Evolutionary conservation across 1,140 invertebrate genomes (phyloP).

Genomic region (Scaptomyza montana): DNA sequence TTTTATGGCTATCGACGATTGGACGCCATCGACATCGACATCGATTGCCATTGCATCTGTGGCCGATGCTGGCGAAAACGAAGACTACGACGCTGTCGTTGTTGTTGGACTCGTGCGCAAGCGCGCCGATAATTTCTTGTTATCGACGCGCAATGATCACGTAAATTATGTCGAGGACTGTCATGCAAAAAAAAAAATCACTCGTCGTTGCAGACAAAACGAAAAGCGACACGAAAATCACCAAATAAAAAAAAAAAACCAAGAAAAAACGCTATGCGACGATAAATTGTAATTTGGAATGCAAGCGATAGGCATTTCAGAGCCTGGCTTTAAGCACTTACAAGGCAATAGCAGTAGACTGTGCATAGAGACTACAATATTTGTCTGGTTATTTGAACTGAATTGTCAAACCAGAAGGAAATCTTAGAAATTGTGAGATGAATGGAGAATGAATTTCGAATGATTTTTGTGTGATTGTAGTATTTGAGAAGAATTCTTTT

Average conservation of each 20-base stretch:
- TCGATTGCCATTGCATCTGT: slow-evolving; percentile 42
- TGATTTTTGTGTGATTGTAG: not conserved
- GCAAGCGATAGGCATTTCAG: slow-evolving; percentile 71
- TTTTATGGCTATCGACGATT: slow-evolving; percentile 51
- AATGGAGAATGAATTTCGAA: not conserved
- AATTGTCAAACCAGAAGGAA: not conserved
- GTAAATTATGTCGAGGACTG: slow-evolving; percentile 79
- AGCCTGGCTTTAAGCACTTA: slow-evolving; percentile 20
- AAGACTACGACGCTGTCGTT: slow-evolving; percentile 7
- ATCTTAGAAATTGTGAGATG: slow-evolving; percentile 5
- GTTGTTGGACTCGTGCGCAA: slow-evolving; percentile 58
- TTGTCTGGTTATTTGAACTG: slow-evolving; percentile 12
- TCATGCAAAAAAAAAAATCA: slow-evolving; percentile 56
- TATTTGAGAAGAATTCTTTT: not conserved
- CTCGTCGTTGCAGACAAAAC: slow-evolving; percentile 44
- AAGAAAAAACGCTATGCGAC: slow-evolving; percentile 27
- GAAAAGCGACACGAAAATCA: slow-evolving; percentile 40
- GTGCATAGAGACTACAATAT: slow-evolving; percentile 12
- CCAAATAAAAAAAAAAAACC: slow-evolving; percentile 30
- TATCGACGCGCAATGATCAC: slow-evolving; percentile 81
- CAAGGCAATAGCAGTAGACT: slow-evolving; percentile 26
- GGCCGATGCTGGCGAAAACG: slow-evolving; percentile 2
- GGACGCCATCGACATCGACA: slow-evolving; percentile 48
- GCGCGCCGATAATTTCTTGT: slow-evolving; percentile 78
- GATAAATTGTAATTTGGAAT: slow-evolving; percentile 68